Evolutionary conservation across 2,888 invertebrate species (phyloP), one percentile per base, ranked within the genome.

Genomic region (Automeris io): DNA sequence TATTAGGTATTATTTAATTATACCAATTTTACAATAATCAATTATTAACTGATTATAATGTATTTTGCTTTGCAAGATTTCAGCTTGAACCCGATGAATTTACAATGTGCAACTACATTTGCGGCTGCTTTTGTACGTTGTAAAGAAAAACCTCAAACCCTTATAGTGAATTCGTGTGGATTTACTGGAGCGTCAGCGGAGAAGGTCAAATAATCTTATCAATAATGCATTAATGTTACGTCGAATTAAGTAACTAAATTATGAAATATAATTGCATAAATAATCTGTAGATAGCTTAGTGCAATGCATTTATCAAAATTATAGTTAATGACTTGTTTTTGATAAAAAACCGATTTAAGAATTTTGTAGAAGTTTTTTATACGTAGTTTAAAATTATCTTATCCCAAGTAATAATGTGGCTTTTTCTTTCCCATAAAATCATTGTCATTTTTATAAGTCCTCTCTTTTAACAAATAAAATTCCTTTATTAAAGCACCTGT

Each of bases 21-120:
- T 7, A 8, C 25, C 16, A 12, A 11, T 1, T 18, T 21, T 11
- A 8, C 5, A 25, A 5, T 19, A 5, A 1, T 31, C 12, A 12
- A 21, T 19, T 19, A 18, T 13, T 32, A 26, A 40, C 11, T 29
- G 22, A 19, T 19, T 40, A 22, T 26, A 11, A 24, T 18, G 38
- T 33, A 18, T 12, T 3, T 12, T 6, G 7, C 6, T 5, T 19
- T 19, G 16, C n/a, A n/a, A 87, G 87, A 91, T 76, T 74, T 92
- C 45, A 87, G 89, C 47, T 61, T 91, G 40, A 92, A 92, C 57
- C 90, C 90, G 5, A 75, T 92, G 69, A 81, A 88, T 2, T 75
- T 89, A 26, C 78, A 85, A 6, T 91, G 91, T 34, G 88, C 88
- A 1, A 87, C 89, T 43, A 89, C 83, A 50, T 85, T 91, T 42